A percentile compares a stretch with the other conserved stretches of the same genome.
phyloP scores from a whole-genome alignment of 2,113 vertebrate genomes.

The Amphiprion ocellaris region DNA sequence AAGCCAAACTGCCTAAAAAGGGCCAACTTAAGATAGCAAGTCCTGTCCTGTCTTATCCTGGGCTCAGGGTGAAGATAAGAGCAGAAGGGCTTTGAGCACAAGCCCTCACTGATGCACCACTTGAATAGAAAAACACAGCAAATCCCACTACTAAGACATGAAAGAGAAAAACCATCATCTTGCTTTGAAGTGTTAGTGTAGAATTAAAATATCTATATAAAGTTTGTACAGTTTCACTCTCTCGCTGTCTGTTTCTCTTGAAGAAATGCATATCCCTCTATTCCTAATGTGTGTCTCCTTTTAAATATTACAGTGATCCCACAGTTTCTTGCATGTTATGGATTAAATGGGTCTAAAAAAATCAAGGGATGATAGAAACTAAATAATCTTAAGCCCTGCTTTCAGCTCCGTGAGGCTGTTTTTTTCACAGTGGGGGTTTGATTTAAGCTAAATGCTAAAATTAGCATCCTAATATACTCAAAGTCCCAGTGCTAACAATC shows the following conservation, averaged over 20 bases:
- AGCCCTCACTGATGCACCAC: slow-evolving; percentile 44
- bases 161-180: slow-evolving; percentile 22
- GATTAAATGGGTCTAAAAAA: too few species aligned
- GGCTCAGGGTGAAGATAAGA: slow-evolving; percentile 59
- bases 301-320: not conserved
- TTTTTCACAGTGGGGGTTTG: too few species aligned
- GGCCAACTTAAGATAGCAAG: slow-evolving; percentile 52
- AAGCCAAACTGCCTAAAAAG: slow-evolving; percentile 67
- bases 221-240: slow-evolving; percentile 15
- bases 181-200: slow-evolving; percentile 21
- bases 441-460: not conserved
- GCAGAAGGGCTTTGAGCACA: slow-evolving; percentile 44
- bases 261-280: not conserved
- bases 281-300: not conserved
- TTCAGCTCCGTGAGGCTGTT: too few species aligned
- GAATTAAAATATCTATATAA: slow-evolving; percentile 26
- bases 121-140: slow-evolving; percentile 37
- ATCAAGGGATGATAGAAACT: too few species aligned
- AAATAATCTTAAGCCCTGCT: too few species aligned
- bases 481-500: too few species aligned
- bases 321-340: not conserved
- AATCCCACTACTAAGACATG: slow-evolving; percentile 41
- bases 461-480: too few species aligned
- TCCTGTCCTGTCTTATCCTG: slow-evolving; percentile 59
- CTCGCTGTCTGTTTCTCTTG: not conserved